phyloP scores from a whole-genome alignment of 2,797 vertebrate species.

The Gymnothorax reevesii region DNA sequence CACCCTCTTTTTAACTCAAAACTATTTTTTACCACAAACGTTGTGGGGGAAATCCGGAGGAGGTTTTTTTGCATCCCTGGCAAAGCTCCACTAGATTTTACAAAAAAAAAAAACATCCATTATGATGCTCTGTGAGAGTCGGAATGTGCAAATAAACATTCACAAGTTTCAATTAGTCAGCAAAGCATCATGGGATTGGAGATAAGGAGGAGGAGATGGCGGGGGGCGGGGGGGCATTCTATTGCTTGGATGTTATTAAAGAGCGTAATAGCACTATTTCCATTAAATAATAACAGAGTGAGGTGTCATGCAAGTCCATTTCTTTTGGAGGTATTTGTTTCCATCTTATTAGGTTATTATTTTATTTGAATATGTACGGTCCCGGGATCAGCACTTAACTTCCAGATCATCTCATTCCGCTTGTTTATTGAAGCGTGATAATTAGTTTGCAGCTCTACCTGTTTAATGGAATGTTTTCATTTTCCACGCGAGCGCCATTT shows the following conservation, averaged over 20 bases:
- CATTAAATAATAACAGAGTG: neutral
- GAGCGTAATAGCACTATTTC: neutral
- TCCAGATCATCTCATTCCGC: neutral
- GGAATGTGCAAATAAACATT: neutral
- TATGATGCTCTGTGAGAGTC: neutral
- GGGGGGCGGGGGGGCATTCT: neutral
- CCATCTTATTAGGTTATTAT: neutral
- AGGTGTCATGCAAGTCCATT: neutral
- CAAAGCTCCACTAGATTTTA: neutral
- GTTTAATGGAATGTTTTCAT: constrained; percentile 8
- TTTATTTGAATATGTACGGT: neutral
- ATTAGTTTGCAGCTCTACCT: neutral
- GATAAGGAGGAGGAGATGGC: neutral
- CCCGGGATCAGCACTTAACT: neutral
- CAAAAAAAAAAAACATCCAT: neutral
- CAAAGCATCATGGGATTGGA: neutral
- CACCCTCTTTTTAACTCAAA: neutral
- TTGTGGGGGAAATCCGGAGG: neutral
- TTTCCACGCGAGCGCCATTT: neutral
- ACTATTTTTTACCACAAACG: neutral
- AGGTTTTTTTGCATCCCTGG: neutral
- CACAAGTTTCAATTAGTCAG: neutral
- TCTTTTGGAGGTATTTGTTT: neutral
- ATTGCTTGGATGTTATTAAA: neutral
- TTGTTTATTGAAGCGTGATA: neutral